Evolutionary conservation across 2,113 vertebrate species (phyloP).

Genomic region (Otolemur garnettii): DNA sequence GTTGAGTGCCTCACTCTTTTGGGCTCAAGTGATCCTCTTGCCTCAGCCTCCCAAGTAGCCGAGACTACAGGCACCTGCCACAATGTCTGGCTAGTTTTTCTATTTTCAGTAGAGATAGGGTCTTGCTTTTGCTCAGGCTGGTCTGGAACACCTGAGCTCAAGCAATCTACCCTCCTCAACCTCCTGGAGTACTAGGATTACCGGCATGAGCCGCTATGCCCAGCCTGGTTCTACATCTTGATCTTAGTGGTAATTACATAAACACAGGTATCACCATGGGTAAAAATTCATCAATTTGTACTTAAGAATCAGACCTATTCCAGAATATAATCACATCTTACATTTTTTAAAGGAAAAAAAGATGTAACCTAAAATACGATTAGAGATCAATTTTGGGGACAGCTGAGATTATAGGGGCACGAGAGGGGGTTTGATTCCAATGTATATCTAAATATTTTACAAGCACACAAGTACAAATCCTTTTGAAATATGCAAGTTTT

Average conservation of each 20-base stretch:
- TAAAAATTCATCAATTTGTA: constrained; percentile 40
- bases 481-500: background rate
- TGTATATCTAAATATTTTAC: background rate
- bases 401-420: background rate
- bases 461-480: background rate
- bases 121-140: too few relatives aligned
- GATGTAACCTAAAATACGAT: background rate
- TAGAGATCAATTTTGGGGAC: background rate
- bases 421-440: background rate
- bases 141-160: too few relatives aligned
- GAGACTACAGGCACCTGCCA: too few relatives aligned
- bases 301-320: background rate
- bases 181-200: too few relatives aligned
- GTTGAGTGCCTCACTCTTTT: too few relatives aligned
- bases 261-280: background rate
- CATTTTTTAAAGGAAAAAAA: background rate
- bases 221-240: background rate
- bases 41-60: too few relatives aligned
- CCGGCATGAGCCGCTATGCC: too few relatives aligned
- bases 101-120: too few relatives aligned
- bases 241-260: background rate
- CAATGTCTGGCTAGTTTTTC: too few relatives aligned
- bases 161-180: too few relatives aligned
- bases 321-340: background rate
- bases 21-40: too few relatives aligned